Evolutionary conservation across 2,113 vertebrate species (phyloP), one percentile per base, ranked within the genome.

Genomic region (Toxostoma redivivum): DNA sequence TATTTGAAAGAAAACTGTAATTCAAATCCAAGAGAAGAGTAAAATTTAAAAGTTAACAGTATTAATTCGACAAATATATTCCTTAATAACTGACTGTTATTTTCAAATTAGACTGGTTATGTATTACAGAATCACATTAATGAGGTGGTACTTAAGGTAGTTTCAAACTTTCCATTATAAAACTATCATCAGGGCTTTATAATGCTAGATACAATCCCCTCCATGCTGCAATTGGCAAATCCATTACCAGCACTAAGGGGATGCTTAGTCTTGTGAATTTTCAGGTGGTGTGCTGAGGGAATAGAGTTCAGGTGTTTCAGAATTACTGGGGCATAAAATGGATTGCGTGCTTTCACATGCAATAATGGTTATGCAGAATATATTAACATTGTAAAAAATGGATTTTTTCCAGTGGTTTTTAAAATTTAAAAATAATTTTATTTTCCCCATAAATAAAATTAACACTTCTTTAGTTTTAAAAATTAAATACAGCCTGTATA

Each of bases 1-100:
- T 60, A 88, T 78, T 95, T 86, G 60, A 91, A 97, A 95, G 66
- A 85, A 95, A 95, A 86, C n/a, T 88, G 50, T 87, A 95, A 97
- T 94, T 97, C 78, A 94, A 91, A 93, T 82, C 33, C 40, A 90
- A 95, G 54, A 93, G 40, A 96, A 73, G 30, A 81, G 23, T 24
- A 94, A 97, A 97, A 96, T 97, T 82, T 94, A 91, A 79, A 96
- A 67, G 81, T 84, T 91, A 97, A 96, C 19, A 91, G 56, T 81
- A 91, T 88, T 92, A 97, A 45, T 76, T 95, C 47, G 78, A 83
- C 72, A 96, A 95, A 97, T 81, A 54, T 81, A 95, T 92, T 94
- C 67, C n/a, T 88, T 81, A 20, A 91, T 72, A 88, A 81, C 50
- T 76, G 53, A 67, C 72, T 82, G 23, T 88, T 86, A 72, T 38